A percentile compares a stretch with the other conserved stretches of the same genome.
phyloP scores from a whole-genome alignment of 1,140 invertebrate species.

The Drosophila rufa region DNA sequence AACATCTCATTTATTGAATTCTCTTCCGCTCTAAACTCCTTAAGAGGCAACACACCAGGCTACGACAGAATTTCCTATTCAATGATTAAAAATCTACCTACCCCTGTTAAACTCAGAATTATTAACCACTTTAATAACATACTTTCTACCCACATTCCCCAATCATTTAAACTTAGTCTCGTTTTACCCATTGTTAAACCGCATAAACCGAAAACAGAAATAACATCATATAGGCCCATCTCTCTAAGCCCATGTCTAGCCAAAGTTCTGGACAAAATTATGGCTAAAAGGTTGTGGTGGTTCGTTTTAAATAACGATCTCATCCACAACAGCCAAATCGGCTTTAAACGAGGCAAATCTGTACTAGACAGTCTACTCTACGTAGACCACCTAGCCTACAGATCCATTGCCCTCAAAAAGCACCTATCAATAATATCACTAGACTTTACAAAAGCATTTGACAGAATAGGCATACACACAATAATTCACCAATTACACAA shows the following conservation, averaged over 20 bases:
- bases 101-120: too few species aligned
- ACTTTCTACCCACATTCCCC: too few species aligned
- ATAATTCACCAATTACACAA: conserved; percentile 7
- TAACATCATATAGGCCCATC: neutral
- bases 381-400: conserved; percentile 1
- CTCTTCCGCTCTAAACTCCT: neutral
- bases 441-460: conserved; percentile 15
- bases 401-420: conserved; percentile 6
- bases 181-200: neutral
- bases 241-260: conserved; percentile 1
- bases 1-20: neutral
- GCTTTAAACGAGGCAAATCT: neutral
- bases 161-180: neutral
- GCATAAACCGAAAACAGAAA: too few species aligned
- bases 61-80: neutral
- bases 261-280: neutral
- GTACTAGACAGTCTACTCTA: neutral
- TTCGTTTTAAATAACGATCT: too few species aligned
- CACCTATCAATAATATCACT: conserved; percentile 12
- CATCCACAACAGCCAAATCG: too few species aligned
- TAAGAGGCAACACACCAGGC: neutral
- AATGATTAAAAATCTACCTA: neutral
- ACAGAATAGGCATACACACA: conserved; percentile 17
- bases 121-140: too few species aligned
- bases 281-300: neutral